Conservation (phyloP, 2,888 invertebrate species). For the Tetragonisca angustula region DNA sequence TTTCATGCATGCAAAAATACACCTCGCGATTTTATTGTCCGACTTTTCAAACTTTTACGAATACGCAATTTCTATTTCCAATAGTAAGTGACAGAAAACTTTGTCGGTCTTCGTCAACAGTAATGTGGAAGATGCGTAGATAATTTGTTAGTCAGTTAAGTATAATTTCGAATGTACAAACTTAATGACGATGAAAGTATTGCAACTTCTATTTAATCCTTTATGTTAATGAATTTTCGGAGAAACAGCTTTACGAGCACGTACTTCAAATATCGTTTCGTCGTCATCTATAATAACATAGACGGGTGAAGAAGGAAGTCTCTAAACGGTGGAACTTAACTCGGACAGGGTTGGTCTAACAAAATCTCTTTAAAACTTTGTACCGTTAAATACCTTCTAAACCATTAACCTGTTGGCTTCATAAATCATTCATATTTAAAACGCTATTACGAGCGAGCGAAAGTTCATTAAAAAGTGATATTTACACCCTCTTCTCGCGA, state of each 20-base stretch:
- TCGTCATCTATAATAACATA: neutral
- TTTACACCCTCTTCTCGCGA: neutral
- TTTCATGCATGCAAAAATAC: too few relatives aligned
- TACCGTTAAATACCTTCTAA: constrained; percentile 16
- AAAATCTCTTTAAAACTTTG: constrained; percentile 34
- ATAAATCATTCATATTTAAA: constrained; percentile 25
- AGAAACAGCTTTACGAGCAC: neutral
- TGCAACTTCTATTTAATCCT: neutral
- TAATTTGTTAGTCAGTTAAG: neutral
- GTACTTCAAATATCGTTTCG: neutral
- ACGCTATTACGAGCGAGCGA: neutral
- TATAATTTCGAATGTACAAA: neutral
- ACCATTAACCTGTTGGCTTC: constrained; percentile 5
- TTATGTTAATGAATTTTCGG: neutral
- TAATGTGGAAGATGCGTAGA: neutral
- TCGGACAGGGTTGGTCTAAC: neutral
- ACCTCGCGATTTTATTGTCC: neutral
- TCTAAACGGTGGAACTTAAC: neutral
- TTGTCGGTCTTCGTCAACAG: neutral
- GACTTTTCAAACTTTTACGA: neutral
- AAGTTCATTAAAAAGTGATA: constrained; percentile 22
- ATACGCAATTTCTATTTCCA: neutral
- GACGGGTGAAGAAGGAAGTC: constrained; percentile 7
- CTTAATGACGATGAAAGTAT: neutral
- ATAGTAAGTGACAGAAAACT: neutral